These are phyloP conservation scores for Spodoptera exigua DNA, from an alignment of 2,888 invertebrate genomes.

Conservation along the genomic window DNA sequence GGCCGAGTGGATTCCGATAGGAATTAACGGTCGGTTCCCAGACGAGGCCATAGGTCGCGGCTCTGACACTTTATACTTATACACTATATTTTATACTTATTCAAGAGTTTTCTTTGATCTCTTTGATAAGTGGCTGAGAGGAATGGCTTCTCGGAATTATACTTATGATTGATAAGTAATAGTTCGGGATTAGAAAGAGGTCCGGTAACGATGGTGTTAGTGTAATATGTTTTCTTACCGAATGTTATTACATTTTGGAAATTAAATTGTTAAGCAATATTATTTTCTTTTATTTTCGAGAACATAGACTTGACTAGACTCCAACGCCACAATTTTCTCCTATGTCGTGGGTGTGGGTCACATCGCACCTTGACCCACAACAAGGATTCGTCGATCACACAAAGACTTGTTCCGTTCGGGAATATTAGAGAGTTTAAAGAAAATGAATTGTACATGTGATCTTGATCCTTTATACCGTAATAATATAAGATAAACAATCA, in stretches of 20 bases:
- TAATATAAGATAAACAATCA: not conserved
- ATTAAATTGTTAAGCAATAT: no score
- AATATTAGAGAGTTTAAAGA: no score
- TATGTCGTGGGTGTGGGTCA: no score
- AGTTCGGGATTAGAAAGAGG: constrained; percentile 21
- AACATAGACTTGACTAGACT: no score
- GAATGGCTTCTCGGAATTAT: constrained; percentile 12
- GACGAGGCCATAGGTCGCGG: constrained; percentile 52
- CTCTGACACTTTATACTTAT: constrained; percentile 33
- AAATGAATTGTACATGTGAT: no score
- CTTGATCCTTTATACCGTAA: not conserved
- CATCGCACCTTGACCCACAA: no score
- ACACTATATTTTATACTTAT: constrained; percentile 44
- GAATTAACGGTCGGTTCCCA: constrained; percentile 55
- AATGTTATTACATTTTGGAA: no score
- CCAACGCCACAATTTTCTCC: no score
- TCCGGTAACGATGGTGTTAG: not conserved
- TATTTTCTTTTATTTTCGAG: no score
- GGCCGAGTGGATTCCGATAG: constrained; percentile 54
- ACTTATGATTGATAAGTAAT: constrained; percentile 40
- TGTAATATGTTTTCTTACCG: no score
- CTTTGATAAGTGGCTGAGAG: constrained; percentile 31
- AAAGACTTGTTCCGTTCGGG: no score
- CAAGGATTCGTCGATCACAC: no score
- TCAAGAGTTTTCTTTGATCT: constrained; percentile 26